Evolutionary conservation across 2,113 vertebrate species (phyloP).

Genomic region (Carassius auratus): DNA sequence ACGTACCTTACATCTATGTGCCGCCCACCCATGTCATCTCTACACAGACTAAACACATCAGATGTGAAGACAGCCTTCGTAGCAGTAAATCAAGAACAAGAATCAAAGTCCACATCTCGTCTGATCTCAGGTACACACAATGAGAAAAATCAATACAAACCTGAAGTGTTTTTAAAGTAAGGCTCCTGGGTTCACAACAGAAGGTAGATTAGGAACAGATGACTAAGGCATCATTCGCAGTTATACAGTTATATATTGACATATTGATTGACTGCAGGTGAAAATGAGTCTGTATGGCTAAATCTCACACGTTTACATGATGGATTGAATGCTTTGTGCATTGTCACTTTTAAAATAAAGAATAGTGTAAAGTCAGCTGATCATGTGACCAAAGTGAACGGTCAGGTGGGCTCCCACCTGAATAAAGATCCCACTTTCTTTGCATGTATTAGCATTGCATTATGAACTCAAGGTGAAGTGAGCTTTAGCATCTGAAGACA

Average conservation of each 20-base stretch:
- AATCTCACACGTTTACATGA: too few relatives aligned
- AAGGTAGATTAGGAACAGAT: not conserved
- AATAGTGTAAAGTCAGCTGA: not conserved
- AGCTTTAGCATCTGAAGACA: not conserved
- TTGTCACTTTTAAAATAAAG: too few relatives aligned
- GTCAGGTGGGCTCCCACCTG: not conserved
- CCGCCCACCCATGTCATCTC: not conserved
- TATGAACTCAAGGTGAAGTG: not conserved
- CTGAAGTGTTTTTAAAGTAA: not conserved
- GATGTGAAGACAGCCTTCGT: not conserved
- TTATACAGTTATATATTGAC: not conserved
- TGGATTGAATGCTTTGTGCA: too few relatives aligned
- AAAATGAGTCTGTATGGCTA: too few relatives aligned
- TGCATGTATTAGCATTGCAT: constrained; percentile 3
- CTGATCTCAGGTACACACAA: not conserved
- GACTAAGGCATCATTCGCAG: not conserved
- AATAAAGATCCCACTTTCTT: not conserved
- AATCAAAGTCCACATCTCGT: not conserved
- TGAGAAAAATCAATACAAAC: not conserved
- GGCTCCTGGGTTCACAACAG: too few relatives aligned
- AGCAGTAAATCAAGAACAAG: not conserved
- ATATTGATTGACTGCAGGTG: too few relatives aligned
- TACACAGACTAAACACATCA: not conserved
- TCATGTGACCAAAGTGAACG: not conserved
- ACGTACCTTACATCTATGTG: not conserved